Percentiles rank a stretch among this genome's conserved stretches.
These are phyloP conservation scores for Drosophila seguyi DNA, from an alignment of 1,140 invertebrate species.

Conservation along the genomic window DNA sequence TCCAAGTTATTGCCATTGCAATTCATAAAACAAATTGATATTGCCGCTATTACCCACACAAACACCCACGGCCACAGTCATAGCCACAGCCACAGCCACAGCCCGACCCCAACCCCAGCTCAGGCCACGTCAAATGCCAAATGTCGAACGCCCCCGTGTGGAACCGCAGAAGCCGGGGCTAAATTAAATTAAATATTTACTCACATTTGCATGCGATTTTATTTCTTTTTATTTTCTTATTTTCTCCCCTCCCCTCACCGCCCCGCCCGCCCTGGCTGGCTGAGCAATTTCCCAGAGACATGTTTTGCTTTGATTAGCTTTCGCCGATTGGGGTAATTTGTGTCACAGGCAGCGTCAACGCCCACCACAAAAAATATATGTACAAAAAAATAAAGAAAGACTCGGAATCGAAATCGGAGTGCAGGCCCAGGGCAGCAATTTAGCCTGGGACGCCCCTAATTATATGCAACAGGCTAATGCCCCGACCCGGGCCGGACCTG, in stretches of 20 bases:
- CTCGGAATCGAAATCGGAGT: conserved; percentile 27
- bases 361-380: conserved; percentile 29
- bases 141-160: conserved; percentile 50
- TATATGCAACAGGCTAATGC: conserved; percentile 75
- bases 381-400: background rate
- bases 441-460: conserved; percentile 52
- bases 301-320: conserved; percentile 79
- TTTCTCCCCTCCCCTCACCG: no score
- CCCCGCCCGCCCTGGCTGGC: conserved; percentile 6
- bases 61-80: conserved; percentile 8
- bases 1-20: conserved; percentile 79
- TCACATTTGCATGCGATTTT: conserved; percentile 78
- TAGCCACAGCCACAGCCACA: conserved; percentile 2
- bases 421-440: conserved; percentile 51
- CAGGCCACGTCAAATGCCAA: conserved; percentile 64
- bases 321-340: conserved; percentile 70
- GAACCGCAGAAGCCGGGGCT: conserved; percentile 53
- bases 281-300: conserved; percentile 67
- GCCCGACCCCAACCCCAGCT: background rate
- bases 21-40: conserved; percentile 84
- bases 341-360: conserved; percentile 73
- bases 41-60: conserved; percentile 73
- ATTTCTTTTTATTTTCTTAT: conserved; percentile 50
- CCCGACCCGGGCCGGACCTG: conserved; percentile 1
- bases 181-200: conserved; percentile 84